Conservation (phyloP, 2,888 invertebrate genomes). For the Tachystola acroxantha region DNA sequence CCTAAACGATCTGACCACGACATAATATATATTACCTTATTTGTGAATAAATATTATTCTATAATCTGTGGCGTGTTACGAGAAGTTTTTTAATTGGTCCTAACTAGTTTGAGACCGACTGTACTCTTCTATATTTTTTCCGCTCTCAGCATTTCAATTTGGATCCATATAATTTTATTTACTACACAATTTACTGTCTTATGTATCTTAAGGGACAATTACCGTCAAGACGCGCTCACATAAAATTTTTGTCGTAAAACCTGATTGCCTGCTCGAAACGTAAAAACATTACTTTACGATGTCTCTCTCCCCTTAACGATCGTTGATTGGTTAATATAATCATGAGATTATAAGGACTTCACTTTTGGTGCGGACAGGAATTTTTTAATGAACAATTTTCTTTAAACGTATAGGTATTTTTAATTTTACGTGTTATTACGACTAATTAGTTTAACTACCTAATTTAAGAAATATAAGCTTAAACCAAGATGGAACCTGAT, state of each 20-base stretch:
- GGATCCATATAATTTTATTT: too few relatives aligned
- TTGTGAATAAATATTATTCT: background rate
- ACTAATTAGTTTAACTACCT: too few relatives aligned
- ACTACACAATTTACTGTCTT: background rate
- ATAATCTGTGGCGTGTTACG: background rate
- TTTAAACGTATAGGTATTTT: background rate
- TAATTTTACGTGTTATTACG: background rate
- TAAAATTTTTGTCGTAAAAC: conserved; percentile 1
- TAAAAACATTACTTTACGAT: conserved; percentile 9
- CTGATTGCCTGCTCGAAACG: background rate
- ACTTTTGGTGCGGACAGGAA: background rate
- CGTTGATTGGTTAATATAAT: conserved; percentile 6
- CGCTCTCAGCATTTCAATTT: too few relatives aligned
- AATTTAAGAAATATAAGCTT: too few relatives aligned
- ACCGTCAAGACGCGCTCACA: background rate
- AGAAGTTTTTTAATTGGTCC: too few relatives aligned
- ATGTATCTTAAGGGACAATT: background rate
- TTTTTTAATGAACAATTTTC: background rate
- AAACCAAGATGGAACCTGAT: too few relatives aligned
- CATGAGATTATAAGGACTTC: conserved; percentile 1
- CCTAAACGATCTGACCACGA: too few relatives aligned
- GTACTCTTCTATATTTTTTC: too few relatives aligned
- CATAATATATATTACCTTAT: too few relatives aligned
- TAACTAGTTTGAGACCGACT: too few relatives aligned
- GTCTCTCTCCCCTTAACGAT: conserved; percentile 2